These are phyloP conservation scores for Ceyx cyanopectus DNA, from an alignment of 2,113 vertebrate species.

Conservation along the genomic window DNA sequence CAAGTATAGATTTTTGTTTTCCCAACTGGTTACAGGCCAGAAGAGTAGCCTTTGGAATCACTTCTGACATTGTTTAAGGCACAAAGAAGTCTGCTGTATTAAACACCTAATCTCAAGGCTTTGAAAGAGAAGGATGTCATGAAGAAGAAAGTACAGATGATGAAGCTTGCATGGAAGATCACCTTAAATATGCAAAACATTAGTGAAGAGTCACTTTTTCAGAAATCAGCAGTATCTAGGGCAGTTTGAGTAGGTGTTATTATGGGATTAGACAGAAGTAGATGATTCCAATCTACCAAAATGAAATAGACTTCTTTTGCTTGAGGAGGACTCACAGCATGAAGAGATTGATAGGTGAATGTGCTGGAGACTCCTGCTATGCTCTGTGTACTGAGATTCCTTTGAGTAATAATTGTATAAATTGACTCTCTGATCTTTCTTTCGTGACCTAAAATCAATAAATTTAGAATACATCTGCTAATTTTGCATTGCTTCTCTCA, in stretches of 20 bases:
- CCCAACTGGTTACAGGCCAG: neutral
- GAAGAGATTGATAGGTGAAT: neutral
- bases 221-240: neutral
- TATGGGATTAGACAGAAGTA: neutral
- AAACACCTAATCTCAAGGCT: neutral
- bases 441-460: neutral
- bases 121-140: neutral
- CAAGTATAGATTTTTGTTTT: conserved; percentile 9
- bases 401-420: conserved; percentile 1
- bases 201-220: neutral
- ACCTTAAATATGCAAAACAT: neutral
- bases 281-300: neutral
- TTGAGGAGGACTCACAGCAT: neutral
- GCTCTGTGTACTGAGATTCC: neutral
- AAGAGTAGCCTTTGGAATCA: neutral
- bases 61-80: neutral
- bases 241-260: neutral
- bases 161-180: neutral
- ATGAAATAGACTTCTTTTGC: neutral
- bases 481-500: neutral
- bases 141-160: neutral
- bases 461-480: neutral
- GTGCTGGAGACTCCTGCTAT: neutral
- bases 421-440: neutral
- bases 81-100: neutral